Percentiles rank a stretch among this genome's conserved stretches.
phyloP scores from a whole-genome alignment of 2,797 vertebrate genomes.

The Sebastes cheni region DNA sequence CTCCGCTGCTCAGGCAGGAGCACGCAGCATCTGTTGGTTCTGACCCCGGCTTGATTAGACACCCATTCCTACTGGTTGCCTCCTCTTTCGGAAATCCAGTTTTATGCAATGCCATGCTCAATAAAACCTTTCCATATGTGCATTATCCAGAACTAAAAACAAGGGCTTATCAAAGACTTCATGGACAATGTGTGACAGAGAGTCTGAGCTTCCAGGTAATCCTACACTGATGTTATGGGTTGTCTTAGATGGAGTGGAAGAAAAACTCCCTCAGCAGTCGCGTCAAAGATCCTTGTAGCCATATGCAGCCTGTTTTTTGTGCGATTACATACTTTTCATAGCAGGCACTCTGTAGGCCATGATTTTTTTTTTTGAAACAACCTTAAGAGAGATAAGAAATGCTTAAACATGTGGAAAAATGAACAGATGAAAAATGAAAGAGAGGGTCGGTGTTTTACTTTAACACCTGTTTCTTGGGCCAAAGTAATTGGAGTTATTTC shows the following conservation, averaged over 20 bases:
- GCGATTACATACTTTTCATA: conserved; percentile 18
- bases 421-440: conserved; percentile 9
- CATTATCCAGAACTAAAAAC: conserved; percentile 71
- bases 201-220: conserved; percentile 54
- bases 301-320: conserved; percentile 3
- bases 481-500: conserved; percentile 17
- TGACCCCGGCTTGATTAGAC: conserved; percentile 49
- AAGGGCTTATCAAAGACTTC: conserved; percentile 69
- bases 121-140: conserved; percentile 76
- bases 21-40: conserved; percentile 13
- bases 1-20: conserved; percentile 17
- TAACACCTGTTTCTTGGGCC: conserved; percentile 30
- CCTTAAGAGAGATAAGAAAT: not conserved
- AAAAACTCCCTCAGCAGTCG: conserved; percentile 39
- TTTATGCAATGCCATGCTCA: conserved; percentile 69
- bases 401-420: conserved; percentile 23
- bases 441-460: not conserved
- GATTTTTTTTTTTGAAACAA: not conserved
- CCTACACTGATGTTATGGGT: conserved; percentile 64
- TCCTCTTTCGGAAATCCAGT: conserved; percentile 70
- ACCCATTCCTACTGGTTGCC: conserved; percentile 44
- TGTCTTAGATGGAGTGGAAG: conserved; percentile 44
- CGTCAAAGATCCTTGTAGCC: conserved; percentile 32
- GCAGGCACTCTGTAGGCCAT: not conserved
- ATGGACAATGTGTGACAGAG: conserved; percentile 52